A percentile compares a stretch with the other conserved stretches of the same genome.
Conservation (phyloP, 2,113 vertebrate species). For the Spheniscus mendiculus region DNA sequence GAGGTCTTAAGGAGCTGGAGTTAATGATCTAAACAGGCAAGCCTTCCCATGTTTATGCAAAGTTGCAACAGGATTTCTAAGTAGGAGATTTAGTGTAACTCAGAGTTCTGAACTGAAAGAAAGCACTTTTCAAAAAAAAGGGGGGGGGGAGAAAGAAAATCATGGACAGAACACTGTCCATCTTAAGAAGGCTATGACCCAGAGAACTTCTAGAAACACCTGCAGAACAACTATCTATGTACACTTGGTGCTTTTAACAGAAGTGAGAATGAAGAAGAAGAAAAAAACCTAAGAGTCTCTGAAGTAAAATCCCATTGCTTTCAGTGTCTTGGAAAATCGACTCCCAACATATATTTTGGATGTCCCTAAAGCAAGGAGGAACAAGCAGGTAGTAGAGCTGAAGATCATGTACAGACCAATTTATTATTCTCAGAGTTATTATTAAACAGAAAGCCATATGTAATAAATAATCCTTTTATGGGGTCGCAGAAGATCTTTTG, state of each 20-base stretch:
- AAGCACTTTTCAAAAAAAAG: background rate
- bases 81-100: background rate
- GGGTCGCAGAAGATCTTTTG: background rate
- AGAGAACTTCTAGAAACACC: background rate
- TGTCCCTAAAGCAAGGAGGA: background rate
- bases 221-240: background rate
- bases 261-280: background rate
- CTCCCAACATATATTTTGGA: background rate
- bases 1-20: background rate
- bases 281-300: background rate
- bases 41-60: background rate
- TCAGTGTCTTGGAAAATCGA: background rate
- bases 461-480: background rate
- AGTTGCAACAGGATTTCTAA: background rate
- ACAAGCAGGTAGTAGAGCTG: background rate
- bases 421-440: background rate
- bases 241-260: background rate
- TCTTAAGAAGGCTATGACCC: background rate
- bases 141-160: accelerated
- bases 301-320: background rate
- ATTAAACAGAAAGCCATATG: background rate
- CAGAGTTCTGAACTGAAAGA: background rate
- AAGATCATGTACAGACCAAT: background rate
- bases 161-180: background rate
- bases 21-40: background rate